Percentiles rank a stretch among this genome's conserved stretches.
phyloP scores from a whole-genome alignment of 2,888 invertebrate genomes.

The Leucoptera coffeella region DNA sequence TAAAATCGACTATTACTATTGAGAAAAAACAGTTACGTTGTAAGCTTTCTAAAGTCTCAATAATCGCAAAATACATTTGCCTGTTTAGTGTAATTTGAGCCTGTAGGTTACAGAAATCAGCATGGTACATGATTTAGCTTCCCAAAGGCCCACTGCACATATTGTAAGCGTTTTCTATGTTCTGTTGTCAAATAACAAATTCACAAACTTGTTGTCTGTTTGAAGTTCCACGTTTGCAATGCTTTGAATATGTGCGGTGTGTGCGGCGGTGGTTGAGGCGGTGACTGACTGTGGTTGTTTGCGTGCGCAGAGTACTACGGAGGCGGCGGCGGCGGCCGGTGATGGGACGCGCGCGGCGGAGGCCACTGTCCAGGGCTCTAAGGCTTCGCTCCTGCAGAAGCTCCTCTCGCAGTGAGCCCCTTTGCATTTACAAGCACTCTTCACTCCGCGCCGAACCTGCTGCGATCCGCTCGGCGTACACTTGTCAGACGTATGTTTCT shows the following conservation, averaged over 20 bases:
- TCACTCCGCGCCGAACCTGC: conserved; percentile 13
- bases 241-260: conserved; percentile 9
- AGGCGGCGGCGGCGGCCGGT: conserved; percentile 34
- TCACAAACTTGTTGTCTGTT: not conserved
- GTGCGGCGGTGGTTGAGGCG: not conserved
- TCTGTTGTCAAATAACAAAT: not conserved
- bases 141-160: too few species aligned
- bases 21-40: too few species aligned
- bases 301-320: conserved; percentile 38
- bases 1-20: too few species aligned
- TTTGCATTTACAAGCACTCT: conserved; percentile 3
- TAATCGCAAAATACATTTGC: too few species aligned
- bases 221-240: not conserved
- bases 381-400: conserved; percentile 79
- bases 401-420: conserved; percentile 81
- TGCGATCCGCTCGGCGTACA: too few species aligned
- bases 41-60: too few species aligned
- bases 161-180: not conserved
- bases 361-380: conserved; percentile 24
- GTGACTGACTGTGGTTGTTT: not conserved
- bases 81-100: too few species aligned
- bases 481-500: too few species aligned
- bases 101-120: too few species aligned
- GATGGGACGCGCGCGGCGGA: conserved; percentile 10
- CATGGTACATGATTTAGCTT: too few species aligned